phyloP scores from a whole-genome alignment of 2,797 vertebrate species.

The Philypnodon macrostomus region DNA sequence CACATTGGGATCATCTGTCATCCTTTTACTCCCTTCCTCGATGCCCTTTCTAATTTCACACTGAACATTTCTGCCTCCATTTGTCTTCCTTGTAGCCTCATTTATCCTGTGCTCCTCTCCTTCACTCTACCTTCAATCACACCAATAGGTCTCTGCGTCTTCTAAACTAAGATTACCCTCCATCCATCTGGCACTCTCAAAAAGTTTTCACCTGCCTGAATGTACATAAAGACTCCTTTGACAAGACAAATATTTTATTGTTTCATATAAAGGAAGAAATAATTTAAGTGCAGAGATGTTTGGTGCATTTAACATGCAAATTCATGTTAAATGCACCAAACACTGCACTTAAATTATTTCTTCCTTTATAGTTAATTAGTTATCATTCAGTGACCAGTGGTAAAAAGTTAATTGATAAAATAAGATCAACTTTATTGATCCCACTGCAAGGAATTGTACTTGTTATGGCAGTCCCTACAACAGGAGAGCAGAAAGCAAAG shows the following conservation, averaged over 20 bases:
- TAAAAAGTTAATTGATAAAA: no score
- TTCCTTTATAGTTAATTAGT: neutral
- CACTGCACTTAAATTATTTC: constrained; percentile 5
- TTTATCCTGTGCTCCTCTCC: constrained; percentile 53
- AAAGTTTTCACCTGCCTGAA: constrained; percentile 18
- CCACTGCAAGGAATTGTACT: no score
- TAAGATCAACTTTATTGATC: no score
- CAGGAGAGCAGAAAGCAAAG: no score
- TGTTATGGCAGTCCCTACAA: no score
- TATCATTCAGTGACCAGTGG: no score
- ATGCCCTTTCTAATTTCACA: constrained; percentile 47
- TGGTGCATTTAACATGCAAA: constrained; percentile 8
- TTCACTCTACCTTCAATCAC: constrained; percentile 50
- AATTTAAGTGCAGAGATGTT: constrained; percentile 9
- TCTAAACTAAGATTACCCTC: constrained; percentile 46
- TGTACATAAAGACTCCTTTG: constrained; percentile 1
- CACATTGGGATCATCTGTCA: constrained; percentile 59
- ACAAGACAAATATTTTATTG: constrained; percentile 2
- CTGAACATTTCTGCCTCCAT: constrained; percentile 54
- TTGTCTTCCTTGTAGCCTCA: constrained; percentile 48
- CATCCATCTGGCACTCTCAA: constrained; percentile 42
- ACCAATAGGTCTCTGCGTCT: constrained; percentile 52
- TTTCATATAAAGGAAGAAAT: neutral
- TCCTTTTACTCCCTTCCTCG: constrained; percentile 42
- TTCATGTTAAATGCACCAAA: constrained; percentile 4